Evolutionary conservation across 1,140 invertebrate species (phyloP).

Genomic region (Orius laevigatus): DNA sequence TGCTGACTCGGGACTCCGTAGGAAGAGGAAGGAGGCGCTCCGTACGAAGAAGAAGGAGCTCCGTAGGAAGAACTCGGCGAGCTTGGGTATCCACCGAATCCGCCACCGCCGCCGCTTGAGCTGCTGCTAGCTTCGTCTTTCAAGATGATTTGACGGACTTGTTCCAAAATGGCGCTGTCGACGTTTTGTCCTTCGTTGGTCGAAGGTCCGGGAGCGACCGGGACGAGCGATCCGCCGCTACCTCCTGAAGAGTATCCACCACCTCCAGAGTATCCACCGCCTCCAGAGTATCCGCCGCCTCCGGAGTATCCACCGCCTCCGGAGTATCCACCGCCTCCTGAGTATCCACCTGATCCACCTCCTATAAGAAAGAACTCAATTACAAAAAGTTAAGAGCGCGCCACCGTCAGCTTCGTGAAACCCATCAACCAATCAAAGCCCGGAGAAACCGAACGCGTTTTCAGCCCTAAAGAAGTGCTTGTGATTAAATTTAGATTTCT

Average conservation of each 20-base stretch:
- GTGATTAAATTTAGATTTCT: too few species aligned
- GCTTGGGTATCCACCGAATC: constrained; percentile 27
- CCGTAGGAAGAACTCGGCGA: constrained; percentile 29
- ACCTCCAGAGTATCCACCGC: constrained; percentile 28
- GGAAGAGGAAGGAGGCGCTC: constrained; percentile 30
- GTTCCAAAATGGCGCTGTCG: constrained; percentile 55
- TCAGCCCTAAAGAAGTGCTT: too few species aligned
- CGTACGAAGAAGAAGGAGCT: constrained; percentile 28
- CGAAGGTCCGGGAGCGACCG: constrained; percentile 52
- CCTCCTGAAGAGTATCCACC: constrained; percentile 27
- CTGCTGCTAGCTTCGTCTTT: constrained; percentile 51
- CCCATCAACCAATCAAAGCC: too few species aligned
- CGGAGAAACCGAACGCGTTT: too few species aligned
- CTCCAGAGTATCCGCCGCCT: constrained; percentile 17
- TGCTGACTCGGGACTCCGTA: constrained; percentile 32
- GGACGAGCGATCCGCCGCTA: constrained; percentile 49
- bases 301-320: constrained; percentile 38
- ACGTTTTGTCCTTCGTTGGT: constrained; percentile 61
- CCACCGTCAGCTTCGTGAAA: too few species aligned
- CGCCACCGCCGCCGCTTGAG: constrained; percentile 27
- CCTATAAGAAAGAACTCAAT: constrained; percentile 38
- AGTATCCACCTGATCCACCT: constrained; percentile 10
- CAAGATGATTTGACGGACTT: constrained; percentile 62
- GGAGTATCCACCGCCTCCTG: constrained; percentile 16
- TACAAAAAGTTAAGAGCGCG: too few species aligned